Percentiles rank a stretch among this genome's conserved stretches.
phyloP scores from a whole-genome alignment of 2,113 vertebrate genomes.

The Platanista minor region DNA sequence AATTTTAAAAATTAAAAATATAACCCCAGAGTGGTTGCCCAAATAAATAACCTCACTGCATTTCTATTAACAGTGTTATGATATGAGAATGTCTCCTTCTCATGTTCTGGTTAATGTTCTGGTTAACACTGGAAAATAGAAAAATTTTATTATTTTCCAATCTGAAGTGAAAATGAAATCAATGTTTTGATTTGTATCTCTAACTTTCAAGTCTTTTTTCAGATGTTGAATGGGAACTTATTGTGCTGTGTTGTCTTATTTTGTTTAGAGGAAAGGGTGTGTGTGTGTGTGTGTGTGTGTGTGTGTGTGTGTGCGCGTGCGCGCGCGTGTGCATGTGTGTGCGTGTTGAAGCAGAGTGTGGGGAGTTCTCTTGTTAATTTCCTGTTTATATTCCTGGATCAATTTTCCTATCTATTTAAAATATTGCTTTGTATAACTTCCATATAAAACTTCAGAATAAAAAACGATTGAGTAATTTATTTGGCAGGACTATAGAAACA shows the following conservation, averaged over 20 bases:
- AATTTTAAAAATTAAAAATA: neutral
- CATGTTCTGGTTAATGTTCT: neutral
- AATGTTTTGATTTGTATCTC: neutral
- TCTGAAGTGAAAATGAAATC: neutral
- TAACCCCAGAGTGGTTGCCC: neutral
- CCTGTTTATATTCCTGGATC: neutral
- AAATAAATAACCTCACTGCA: neutral
- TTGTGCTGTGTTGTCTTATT: neutral
- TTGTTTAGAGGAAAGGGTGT: neutral
- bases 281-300: neutral
- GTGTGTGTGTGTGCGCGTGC: neutral
- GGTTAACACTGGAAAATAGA: neutral
- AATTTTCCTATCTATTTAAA: neutral
- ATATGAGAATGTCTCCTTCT: neutral
- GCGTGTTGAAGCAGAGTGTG: neutral
- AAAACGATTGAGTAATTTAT: neutral
- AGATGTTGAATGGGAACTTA: neutral
- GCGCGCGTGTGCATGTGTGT: rapidly evolving
- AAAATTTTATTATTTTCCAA: neutral
- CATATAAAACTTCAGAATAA: neutral
- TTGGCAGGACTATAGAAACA: neutral
- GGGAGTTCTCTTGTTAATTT: neutral
- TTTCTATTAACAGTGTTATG: neutral
- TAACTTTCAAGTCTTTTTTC: neutral
- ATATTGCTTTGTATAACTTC: neutral